Evolutionary conservation across 2,888 invertebrate genomes (phyloP), one percentile per base, ranked within the genome.

Genomic region (Clanis bilineata): DNA sequence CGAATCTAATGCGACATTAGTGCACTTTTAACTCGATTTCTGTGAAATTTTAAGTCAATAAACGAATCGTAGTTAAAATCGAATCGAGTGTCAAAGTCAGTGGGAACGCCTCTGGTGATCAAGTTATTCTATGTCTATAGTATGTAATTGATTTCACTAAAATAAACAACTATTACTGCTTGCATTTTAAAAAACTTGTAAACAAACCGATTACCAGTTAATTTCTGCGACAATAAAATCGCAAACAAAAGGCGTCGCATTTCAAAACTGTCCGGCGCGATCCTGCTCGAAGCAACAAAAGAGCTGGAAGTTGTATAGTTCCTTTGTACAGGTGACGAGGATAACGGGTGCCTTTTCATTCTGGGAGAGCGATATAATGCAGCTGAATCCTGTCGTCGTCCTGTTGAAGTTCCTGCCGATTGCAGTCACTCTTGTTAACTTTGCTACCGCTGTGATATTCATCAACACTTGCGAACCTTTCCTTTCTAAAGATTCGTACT

Each of bases 351-450:
- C 90, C 32, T 88, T 89, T 67, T 72, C 81, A 2, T 88, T 85
- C 69, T 89, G 85, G 85, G 90, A 89, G 64, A 72, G 80, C 32
- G 80, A 91, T 62, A 90, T 92, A 73, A 86, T 91, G 86, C 75
- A 77, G 51, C 78, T 84, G 54, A 90, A 83, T 66, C 80, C 85
- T 45, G 77, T 80, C 1, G 80, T 88, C 2, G 82, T 86, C 1
- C 71, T 92, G 10, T 57, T 90, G 12, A 90, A 90, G 76, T 90
- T 85, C 62, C 68, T 92, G 12, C 91, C 91, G 1, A 68, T 88
- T 51, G 87, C 86, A 0, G 21, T 89, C 15, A 83, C 88, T 0
- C 67, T 90, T 18, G 85, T 88, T 9, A 92, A 91, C 69, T 73
- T 86, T n/a, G 81, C 82, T 0, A 79, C 90, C 0, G 80, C 90